phyloP scores from a whole-genome alignment of 2,113 vertebrate genomes.

The Acrocephalus arundinaceus region DNA sequence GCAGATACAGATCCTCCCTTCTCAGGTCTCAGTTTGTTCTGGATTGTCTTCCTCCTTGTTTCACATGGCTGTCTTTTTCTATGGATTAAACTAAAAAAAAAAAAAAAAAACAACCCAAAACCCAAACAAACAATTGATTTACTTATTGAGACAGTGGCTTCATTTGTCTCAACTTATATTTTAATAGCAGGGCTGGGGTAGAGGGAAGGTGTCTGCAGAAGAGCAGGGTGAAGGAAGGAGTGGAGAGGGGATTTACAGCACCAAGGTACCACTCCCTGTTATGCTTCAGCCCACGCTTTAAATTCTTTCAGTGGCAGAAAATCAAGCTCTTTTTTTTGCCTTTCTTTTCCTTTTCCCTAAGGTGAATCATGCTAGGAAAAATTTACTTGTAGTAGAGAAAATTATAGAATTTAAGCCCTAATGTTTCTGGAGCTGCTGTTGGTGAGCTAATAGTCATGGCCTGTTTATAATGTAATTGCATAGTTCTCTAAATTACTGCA shows the following conservation, averaged over 20 bases:
- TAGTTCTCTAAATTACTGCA: neutral
- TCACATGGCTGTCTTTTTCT: neutral
- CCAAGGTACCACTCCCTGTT: constrained; percentile 34
- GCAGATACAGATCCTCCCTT: neutral
- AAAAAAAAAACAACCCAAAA: neutral
- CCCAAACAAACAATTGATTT: neutral
- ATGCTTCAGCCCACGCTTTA: constrained; percentile 16
- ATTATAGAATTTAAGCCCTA: neutral
- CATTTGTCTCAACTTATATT: neutral
- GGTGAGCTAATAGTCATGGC: neutral
- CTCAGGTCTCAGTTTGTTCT: neutral
- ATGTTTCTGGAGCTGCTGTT: neutral
- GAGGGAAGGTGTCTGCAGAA: neutral
- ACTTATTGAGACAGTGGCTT: neutral
- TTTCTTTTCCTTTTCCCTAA: neutral
- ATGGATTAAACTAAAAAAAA: neutral
- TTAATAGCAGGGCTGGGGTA: neutral
- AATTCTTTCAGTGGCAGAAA: constrained; percentile 30
- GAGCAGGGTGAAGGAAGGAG: neutral
- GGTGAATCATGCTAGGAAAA: constrained; percentile 39
- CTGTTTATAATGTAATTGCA: constrained; percentile 28
- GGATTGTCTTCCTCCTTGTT: neutral
- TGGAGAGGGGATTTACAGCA: neutral
- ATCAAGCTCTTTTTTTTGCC: neutral
- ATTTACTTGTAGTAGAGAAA: neutral